Base-by-base conservation (phyloP, 2,888 invertebrate species). In the Oxycera nigricornis region DNA sequence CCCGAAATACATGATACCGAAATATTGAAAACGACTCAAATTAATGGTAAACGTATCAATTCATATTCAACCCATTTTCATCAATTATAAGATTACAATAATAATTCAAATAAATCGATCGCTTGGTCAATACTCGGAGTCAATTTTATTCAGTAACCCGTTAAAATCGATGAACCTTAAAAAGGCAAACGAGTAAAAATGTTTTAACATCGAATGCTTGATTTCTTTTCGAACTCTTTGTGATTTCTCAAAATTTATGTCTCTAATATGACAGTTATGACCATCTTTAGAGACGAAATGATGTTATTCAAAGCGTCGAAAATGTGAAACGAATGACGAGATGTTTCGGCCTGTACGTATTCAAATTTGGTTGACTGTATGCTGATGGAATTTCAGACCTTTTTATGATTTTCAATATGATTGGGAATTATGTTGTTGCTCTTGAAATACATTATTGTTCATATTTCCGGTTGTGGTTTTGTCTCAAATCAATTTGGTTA, bases 71-170 rank as follows among this genome's bases (percentile, higher is more conserved):
- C 24, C 39, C 24, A 24, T 39, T 39, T 65, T 41, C 65, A 65
- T 65, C 65, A 65, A 65, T 65, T 65, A 65, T 41, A 65, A 41
- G 65, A 17, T 55, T 52, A 52, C 11, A 30, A 22, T 26, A 70
- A 70, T 70, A 70, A 52, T 31, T 70, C 70, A 70, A 70, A 50
- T 55, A 52, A 70, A 70, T 70, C 26, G 70, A 70, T 26, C 55
- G 65, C 52, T 70, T 52, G 55, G 22, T 52, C 70, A 35, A 70
- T 70, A 70, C 24, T 70, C 55, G 14, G 24, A 22, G 70, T 52
- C 52, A 14, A 20, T 31, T 70, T 68, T 68, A 68, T 70, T 70
- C 35, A 52, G 4, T 55, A 52, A 46, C 11, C 55, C 52, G 55
- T 52, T 70, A 22, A 70, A 70, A 70, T 1, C 52, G 52, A 22